These are phyloP conservation scores for Acanthurus leucopareius DNA, from an alignment of 2,797 vertebrate species.

Conservation along the genomic window DNA sequence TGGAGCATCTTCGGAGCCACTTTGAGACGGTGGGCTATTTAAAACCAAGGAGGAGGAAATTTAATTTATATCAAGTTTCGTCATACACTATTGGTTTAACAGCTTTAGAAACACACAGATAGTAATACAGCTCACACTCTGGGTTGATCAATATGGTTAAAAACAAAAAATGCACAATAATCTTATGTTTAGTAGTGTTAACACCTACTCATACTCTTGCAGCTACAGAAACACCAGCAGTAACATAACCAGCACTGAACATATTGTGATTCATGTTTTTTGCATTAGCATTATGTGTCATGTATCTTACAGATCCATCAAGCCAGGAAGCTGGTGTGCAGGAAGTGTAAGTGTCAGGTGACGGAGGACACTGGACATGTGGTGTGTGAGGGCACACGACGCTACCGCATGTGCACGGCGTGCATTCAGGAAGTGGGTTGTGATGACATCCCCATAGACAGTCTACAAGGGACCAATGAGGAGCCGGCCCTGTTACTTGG, in stretches of 20 bases:
- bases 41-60: not conserved
- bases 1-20: constrained; percentile 97
- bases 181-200: not conserved
- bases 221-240: not conserved
- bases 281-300: not conserved
- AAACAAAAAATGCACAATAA: not conserved
- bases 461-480: constrained; percentile 77
- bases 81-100: not conserved
- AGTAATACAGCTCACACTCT: not conserved
- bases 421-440: constrained; percentile 94
- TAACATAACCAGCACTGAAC: not conserved
- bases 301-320: constrained; percentile 91
- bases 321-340: constrained; percentile 96
- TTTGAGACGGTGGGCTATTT: constrained; percentile 90
- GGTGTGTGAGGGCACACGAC: constrained; percentile 94
- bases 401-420: constrained; percentile 93
- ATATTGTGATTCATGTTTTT: not conserved
- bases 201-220: not conserved
- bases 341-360: constrained; percentile 95
- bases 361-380: constrained; percentile 94
- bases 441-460: constrained; percentile 89
- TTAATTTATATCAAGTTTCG: not conserved
- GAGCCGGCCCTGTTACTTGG: constrained; percentile 88
- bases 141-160: not conserved
- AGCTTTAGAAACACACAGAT: not conserved